phyloP scores from a whole-genome alignment of 2,113 vertebrate genomes.

The Bos taurus region DNA sequence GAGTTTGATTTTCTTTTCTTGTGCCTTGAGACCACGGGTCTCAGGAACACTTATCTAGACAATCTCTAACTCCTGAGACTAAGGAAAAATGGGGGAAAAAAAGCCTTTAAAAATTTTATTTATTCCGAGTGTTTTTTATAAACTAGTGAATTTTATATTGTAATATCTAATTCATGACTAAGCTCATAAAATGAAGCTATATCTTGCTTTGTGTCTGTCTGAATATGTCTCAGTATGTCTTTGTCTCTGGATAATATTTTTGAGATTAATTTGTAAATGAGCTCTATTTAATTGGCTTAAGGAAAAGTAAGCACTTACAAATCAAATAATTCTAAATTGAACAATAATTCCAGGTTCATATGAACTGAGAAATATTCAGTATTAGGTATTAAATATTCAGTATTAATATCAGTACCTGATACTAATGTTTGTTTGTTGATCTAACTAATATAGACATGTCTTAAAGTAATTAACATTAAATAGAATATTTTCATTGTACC shows the following conservation, averaged over 20 bases:
- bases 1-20: not conserved
- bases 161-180: not conserved
- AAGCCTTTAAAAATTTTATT: not conserved
- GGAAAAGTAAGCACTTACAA: not conserved
- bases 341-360: not conserved
- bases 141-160: not conserved
- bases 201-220: not conserved
- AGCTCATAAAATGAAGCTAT: not conserved
- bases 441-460: not conserved
- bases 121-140: not conserved
- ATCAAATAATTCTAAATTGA: not conserved
- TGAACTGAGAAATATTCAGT: not conserved
- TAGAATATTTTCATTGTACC: not conserved
- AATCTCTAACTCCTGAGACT: not conserved
- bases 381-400: not conserved
- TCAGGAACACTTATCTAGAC: not conserved
- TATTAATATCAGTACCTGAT: not conserved
- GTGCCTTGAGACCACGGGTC: not conserved
- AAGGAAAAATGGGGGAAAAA: not conserved
- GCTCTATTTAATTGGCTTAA: not conserved
- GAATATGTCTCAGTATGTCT: not conserved
- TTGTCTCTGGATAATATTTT: not conserved
- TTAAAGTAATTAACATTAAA: not conserved
- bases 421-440: not conserved
- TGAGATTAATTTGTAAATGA: not conserved